A percentile compares a stretch with the other conserved stretches of the same genome.
Evolutionary conservation across 1,140 invertebrate species (phyloP).

Genomic region (Ptiloglossa arizonensis): DNA sequence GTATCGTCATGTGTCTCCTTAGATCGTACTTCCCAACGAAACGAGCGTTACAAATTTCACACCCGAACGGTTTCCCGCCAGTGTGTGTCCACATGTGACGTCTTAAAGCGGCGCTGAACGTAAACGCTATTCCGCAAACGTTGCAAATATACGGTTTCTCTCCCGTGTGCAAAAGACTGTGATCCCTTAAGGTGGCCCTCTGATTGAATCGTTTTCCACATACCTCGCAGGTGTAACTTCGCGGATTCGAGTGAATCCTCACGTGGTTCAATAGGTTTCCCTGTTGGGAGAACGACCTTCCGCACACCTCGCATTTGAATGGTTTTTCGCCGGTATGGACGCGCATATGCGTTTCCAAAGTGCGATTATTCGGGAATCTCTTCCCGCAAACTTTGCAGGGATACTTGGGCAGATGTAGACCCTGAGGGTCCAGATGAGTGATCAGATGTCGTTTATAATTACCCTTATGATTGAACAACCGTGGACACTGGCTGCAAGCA

Average conservation of each 20-base stretch:
- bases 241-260: conserved; percentile 83
- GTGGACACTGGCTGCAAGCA: conserved; percentile 75
- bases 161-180: conserved; percentile 80
- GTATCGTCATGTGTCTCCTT: conserved; percentile 76
- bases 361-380: conserved; percentile 79
- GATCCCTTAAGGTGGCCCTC: conserved; percentile 77
- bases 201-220: conserved; percentile 82
- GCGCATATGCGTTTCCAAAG: conserved; percentile 80
- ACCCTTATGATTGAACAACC: conserved; percentile 77
- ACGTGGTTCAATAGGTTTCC: conserved; percentile 83
- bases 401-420: conserved; percentile 75
- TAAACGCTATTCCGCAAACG: conserved; percentile 79
- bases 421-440: conserved; percentile 73
- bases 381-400: conserved; percentile 83
- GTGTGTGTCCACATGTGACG: conserved; percentile 79
- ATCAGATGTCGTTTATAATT: conserved; percentile 78
- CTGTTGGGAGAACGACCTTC: conserved; percentile 82
- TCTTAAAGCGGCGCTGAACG: conserved; percentile 77
- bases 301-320: conserved; percentile 81
- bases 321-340: conserved; percentile 87
- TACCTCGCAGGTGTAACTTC: conserved; percentile 80
- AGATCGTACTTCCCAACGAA: conserved; percentile 79
- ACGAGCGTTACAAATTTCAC: conserved; percentile 76
- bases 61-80: conserved; percentile 80
- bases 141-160: conserved; percentile 82